A percentile compares a stretch with the other conserved stretches of the same genome.
phyloP scores from a whole-genome alignment of 2,888 invertebrate genomes.

The Eristalis tenax region DNA sequence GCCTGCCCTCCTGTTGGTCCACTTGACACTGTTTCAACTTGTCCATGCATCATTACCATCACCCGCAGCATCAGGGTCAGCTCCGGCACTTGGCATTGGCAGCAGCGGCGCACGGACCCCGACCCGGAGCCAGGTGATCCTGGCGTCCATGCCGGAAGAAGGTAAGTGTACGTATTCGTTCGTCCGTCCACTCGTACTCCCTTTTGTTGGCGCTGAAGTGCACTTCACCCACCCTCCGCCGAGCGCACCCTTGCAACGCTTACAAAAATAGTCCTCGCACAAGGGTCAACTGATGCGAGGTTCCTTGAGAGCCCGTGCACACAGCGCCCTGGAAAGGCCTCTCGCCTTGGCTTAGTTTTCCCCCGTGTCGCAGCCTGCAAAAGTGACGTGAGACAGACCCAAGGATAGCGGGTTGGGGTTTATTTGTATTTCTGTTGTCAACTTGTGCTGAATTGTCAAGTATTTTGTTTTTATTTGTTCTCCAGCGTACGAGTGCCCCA shows the following conservation, averaged over 20 bases:
- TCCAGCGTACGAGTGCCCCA: slow-evolving; percentile 4
- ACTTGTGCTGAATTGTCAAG: slow-evolving; percentile 62
- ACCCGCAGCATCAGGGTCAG: slow-evolving; percentile 19
- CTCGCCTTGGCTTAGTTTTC: slow-evolving; percentile 67
- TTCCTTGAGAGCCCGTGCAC: slow-evolving; percentile 30
- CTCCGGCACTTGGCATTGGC: slow-evolving; percentile 39
- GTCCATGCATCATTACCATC: slow-evolving; percentile 47
- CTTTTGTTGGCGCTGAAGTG: slow-evolving; percentile 19
- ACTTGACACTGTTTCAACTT: slow-evolving; percentile 62
- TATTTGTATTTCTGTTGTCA: slow-evolving; percentile 54
- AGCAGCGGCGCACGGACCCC: not conserved
- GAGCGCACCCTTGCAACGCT: too few species aligned
- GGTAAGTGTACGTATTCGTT: slow-evolving; percentile 50
- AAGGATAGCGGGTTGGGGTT: slow-evolving; percentile 1
- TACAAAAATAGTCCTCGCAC: slow-evolving; percentile 52
- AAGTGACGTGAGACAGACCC: not conserved
- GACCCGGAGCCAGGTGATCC: slow-evolving; percentile 39
- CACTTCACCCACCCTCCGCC: not conserved
- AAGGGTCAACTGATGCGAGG: slow-evolving; percentile 54
- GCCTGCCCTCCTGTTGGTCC: slow-evolving; percentile 28
- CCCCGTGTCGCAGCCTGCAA: not conserved
- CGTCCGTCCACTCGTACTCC: not conserved
- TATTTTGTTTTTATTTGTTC: slow-evolving; percentile 63
- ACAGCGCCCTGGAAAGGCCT: slow-evolving; percentile 27
- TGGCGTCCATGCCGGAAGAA: slow-evolving; percentile 53